phyloP scores from a whole-genome alignment of 2,797 vertebrate genomes.

The Coilia nasus region DNA sequence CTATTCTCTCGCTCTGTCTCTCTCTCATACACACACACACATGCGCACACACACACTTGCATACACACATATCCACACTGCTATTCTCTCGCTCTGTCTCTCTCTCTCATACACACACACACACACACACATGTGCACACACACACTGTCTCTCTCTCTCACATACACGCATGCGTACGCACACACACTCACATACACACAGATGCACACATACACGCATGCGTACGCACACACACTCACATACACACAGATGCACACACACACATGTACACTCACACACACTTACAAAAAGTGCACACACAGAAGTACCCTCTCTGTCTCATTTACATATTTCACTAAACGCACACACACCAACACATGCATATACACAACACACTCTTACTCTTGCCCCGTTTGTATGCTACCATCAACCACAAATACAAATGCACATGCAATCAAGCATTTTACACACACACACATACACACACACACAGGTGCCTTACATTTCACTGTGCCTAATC shows the following conservation, averaged over 20 bases:
- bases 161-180: constrained; percentile 26
- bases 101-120: constrained; percentile 47
- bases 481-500: neutral
- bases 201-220: neutral
- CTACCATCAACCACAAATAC: too few species aligned
- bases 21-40: constrained; percentile 47
- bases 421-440: too few species aligned
- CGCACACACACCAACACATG: too few species aligned
- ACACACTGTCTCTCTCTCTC: constrained; percentile 43
- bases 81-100: too few species aligned
- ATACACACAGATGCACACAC: constrained; percentile 16
- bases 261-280: neutral
- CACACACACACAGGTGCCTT: neutral
- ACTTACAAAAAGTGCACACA: too few species aligned
- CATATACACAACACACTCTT: too few species aligned
- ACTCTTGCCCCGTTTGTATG: too few species aligned
- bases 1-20: neutral
- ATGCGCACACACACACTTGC: constrained; percentile 20
- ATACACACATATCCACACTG: neutral
- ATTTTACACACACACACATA: too few species aligned
- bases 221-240: constrained; percentile 32
- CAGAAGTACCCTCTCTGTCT: too few species aligned
- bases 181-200: constrained; percentile 23
- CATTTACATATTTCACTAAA: too few species aligned
- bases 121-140: constrained; percentile 15